These are phyloP conservation scores for Gorsachius goisagi DNA, from an alignment of 2,113 vertebrate genomes.

Conservation along the genomic window DNA sequence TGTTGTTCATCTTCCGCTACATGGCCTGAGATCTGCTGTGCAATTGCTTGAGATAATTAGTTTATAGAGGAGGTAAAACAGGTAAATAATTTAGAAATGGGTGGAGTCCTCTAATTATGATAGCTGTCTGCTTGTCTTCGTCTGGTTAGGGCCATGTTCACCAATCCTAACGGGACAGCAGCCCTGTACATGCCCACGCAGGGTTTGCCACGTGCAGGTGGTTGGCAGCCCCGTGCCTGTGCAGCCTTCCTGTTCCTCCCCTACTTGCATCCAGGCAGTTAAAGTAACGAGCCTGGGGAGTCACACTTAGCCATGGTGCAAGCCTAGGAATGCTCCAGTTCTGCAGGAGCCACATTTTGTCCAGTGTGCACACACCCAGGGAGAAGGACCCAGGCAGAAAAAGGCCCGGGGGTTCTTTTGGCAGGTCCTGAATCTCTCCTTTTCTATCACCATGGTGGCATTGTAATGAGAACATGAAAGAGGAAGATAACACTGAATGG, in stretches of 20 bases:
- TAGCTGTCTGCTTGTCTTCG: background rate
- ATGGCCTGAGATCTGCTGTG: background rate
- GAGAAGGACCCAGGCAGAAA: background rate
- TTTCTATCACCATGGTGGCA: background rate
- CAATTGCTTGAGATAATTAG: background rate
- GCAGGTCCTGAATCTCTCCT: background rate
- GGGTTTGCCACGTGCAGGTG: background rate
- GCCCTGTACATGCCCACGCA: background rate
- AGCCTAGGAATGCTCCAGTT: background rate
- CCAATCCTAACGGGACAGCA: background rate
- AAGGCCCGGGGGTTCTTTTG: background rate
- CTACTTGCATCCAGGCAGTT: background rate
- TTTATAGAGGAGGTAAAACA: background rate
- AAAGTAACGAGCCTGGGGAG: background rate
- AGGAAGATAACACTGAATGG: background rate
- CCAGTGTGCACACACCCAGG: background rate
- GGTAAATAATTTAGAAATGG: background rate
- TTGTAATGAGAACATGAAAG: background rate
- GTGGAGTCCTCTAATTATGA: background rate
- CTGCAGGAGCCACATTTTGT: fast-evolving
- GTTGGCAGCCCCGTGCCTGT: background rate
- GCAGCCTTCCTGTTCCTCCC: background rate
- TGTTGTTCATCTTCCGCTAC: background rate
- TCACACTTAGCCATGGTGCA: background rate
- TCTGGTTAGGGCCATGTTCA: background rate